These are phyloP conservation scores for Sterrhoptilus dennistouni DNA, from an alignment of 2,113 vertebrate species.

Conservation along the genomic window DNA sequence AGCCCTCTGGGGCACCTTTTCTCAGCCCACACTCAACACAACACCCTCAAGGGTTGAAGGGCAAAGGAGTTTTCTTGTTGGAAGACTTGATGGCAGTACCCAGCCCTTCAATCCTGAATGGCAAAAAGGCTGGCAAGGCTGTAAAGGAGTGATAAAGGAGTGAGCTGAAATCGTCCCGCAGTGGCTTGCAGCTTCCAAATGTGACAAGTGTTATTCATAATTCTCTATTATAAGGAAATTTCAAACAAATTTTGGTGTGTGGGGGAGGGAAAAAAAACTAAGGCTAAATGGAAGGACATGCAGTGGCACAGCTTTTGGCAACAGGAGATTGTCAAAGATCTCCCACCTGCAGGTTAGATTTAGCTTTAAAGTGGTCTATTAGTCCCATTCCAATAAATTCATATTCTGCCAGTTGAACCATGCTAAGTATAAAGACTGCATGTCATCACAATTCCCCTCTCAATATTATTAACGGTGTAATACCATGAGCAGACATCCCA, in stretches of 20 bases:
- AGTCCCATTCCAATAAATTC: background rate
- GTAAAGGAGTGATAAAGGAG: background rate
- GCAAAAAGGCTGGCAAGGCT: background rate
- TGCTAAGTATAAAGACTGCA: background rate
- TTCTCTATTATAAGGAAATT: background rate
- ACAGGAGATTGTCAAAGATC: background rate
- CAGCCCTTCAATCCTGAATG: fast-evolving
- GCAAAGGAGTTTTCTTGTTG: background rate
- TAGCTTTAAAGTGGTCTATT: background rate
- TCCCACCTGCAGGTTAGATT: background rate
- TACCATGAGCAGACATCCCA: background rate
- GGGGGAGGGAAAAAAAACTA: no score
- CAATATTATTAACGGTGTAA: background rate
- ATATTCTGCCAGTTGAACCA: background rate
- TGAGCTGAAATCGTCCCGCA: background rate
- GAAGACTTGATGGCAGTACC: background rate
- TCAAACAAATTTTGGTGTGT: background rate
- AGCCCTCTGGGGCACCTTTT: background rate
- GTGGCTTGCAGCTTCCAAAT: background rate
- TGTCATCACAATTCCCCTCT: background rate
- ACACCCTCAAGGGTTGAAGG: background rate
- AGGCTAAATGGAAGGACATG: background rate
- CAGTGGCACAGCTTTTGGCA: background rate
- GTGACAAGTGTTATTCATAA: background rate
- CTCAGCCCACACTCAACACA: background rate